Base-by-base conservation (phyloP, 2,888 invertebrate species). In the Phasia obesa region DNA sequence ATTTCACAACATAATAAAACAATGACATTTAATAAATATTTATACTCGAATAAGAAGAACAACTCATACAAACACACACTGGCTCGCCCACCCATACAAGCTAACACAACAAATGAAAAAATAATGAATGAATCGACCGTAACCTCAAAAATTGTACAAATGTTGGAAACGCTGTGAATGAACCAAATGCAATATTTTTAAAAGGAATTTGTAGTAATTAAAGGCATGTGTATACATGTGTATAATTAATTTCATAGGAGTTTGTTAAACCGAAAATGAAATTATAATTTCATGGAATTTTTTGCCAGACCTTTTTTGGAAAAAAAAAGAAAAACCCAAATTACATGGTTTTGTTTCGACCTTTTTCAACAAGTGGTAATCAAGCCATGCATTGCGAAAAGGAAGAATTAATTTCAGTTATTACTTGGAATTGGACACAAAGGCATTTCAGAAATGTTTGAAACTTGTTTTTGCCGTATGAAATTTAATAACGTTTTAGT, bases 181-280 rank as follows among this genome's bases (percentile, higher is more conserved):
- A 53, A 73, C 21, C 44, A 53, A 62, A 53, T 2, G n/a, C 21
- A 67, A 60, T 42, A 59, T 27, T 31, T 42, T 25, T 23, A 60
- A 42, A 19, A 77, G 62, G 69, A 73, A 74, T 78, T 70, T 74
- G 35, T 70, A 51, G 64, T 64, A 82, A 82, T 74, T 77, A 82
- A 69, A 74, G 69, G 62, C 69, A 73, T 74, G 49, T 74, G 42
- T 47, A 64, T 70, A 78, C 69, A 73, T 74, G 49, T 74, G 42
- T 47, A 64, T 70, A 78, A 74, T 77, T 64, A 82, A 74, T 74
- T 74, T 64, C 35, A 64, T 31, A 42, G 62, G 27, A 71, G 38
- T 78, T 82, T 69, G 38, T 75, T 7, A 17, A 64, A 73, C 47
- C 60, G 17, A 44, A 75, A 81, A 81, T 76, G 44, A 51, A 67